Base-by-base conservation (phyloP, 2,797 vertebrate genomes). In the Pangasius macronema region DNA sequence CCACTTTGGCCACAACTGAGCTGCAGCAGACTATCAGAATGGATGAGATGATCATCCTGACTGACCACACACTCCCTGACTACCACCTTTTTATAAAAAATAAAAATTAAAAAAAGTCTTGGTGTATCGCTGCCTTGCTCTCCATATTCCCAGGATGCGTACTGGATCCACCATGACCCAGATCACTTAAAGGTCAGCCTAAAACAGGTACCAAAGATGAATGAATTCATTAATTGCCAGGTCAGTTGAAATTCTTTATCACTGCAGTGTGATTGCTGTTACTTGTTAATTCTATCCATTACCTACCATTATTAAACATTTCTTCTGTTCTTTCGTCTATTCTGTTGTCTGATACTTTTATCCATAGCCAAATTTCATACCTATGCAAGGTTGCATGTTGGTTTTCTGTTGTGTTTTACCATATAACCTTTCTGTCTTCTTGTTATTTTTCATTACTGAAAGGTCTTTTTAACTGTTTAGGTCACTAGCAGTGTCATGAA, bases 401-500 rank as follows among this genome's bases (percentile, higher is more conserved):
- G 36, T 55, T 33, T 33, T 57, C n/a, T 55, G 76, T 22, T 79
- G 53, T 5, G 14, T 51, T 70, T 82, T 46, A 49, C 49, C n/a
- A 20, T 20, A 6, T 51, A 49, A 65, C 16, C 1, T 67, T 53
- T 51, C 14, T 67, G 16, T 16, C 7, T 49, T 16, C 3, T 49
- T 53, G 46, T 30, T 33, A 2, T 51, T 51, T 70, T 68, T 30
- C 1, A 27, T 82, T 82, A 30, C 14, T 49, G 24, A 49, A 83
- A 67, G n/a, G 42, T 5, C 33, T n/a, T 42, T 65, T 55, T 20
- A 72, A 39, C 33, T 42, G 20, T 57, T 73, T 18, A n/a, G n/a
- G 84, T 85, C 57, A 65, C 65, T 42, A 42, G 16, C n/a, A 18
- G 36, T 72, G 65, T 75, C 67, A 83, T 65, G 18, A 63, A 46